Evolutionary conservation across 2,797 vertebrate species (phyloP).

Genomic region (Acanthurus tractus): DNA sequence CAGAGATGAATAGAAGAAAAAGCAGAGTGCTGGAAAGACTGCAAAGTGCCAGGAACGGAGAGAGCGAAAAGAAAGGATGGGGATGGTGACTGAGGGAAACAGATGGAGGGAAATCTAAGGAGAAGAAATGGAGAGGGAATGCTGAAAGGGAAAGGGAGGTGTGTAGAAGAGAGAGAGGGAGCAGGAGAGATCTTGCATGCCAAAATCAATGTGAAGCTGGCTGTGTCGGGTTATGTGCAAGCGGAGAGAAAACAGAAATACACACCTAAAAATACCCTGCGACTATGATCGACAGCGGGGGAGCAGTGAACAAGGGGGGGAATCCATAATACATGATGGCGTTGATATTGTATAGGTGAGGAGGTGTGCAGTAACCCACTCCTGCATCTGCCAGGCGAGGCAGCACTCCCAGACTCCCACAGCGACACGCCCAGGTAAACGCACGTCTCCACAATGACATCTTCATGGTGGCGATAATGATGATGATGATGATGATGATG

Average conservation of each 20-base stretch:
- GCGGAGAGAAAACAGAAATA: slow-evolving; percentile 61
- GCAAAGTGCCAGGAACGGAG: slow-evolving; percentile 56
- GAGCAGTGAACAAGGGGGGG: slow-evolving; percentile 34
- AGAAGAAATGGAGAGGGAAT: slow-evolving; percentile 32
- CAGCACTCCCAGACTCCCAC: slow-evolving; percentile 25
- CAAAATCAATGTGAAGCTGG: slow-evolving; percentile 73
- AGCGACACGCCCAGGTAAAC: slow-evolving; percentile 25
- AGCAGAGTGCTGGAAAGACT: slow-evolving; percentile 44
- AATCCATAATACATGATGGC: slow-evolving; percentile 71
- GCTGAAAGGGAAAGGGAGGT: slow-evolving; percentile 29
- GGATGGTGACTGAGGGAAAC: slow-evolving; percentile 50
- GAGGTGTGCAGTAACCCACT: slow-evolving; percentile 39
- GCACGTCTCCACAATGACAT: slow-evolving; percentile 55
- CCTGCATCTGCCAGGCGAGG: slow-evolving; percentile 36
- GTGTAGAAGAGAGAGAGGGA: slow-evolving; percentile 39
- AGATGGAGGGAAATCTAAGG: slow-evolving; percentile 57
- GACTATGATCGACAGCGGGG: slow-evolving; percentile 54
- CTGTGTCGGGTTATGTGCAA: slow-evolving; percentile 61
- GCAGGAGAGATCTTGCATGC: slow-evolving; percentile 35
- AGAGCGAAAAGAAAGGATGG: slow-evolving; percentile 36
- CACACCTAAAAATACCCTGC: slow-evolving; percentile 70
- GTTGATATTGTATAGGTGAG: slow-evolving; percentile 63
- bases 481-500: slow-evolving; percentile 43
- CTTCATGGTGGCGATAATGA: slow-evolving; percentile 21
- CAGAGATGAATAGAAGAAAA: slow-evolving; percentile 45